A percentile compares a stretch with the other conserved stretches of the same genome.
phyloP scores from a whole-genome alignment of 1,140 invertebrate genomes.

The Yoshiicerus persimilis region DNA sequence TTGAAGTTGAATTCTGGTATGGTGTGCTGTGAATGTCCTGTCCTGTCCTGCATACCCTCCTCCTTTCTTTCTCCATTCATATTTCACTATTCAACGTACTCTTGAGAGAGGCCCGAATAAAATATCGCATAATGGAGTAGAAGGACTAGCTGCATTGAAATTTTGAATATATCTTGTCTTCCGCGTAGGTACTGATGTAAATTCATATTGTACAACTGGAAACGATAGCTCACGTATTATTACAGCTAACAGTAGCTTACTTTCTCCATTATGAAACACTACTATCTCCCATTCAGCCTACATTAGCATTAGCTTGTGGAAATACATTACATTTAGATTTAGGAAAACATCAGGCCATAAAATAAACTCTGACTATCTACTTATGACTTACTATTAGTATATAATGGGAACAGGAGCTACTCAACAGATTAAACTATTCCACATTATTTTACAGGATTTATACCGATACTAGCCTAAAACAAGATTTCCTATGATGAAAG shows the following conservation, averaged over 20 bases:
- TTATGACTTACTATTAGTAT: neutral
- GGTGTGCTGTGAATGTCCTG: neutral
- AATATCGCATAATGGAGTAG: neutral
- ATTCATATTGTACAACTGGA: neutral
- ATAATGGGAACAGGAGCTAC: neutral
- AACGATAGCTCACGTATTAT: neutral
- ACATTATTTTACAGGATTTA: neutral
- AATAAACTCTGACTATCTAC: neutral
- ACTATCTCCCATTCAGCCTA: neutral
- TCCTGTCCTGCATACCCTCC: neutral
- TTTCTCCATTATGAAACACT: neutral
- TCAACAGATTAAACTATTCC: neutral
- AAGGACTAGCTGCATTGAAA: neutral
- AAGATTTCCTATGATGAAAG: neutral
- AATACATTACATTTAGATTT: neutral
- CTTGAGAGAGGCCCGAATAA: neutral
- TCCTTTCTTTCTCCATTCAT: neutral
- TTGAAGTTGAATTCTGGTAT: neutral
- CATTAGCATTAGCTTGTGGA: neutral
- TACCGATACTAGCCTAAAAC: no score
- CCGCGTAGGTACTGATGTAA: neutral
- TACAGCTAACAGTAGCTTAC: neutral
- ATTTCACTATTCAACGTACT: neutral
- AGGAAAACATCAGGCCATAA: neutral
- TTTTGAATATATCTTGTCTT: neutral